These are phyloP conservation scores for Caradrina clavipalpis DNA, from an alignment of 2,888 invertebrate genomes.

Conservation along the genomic window DNA sequence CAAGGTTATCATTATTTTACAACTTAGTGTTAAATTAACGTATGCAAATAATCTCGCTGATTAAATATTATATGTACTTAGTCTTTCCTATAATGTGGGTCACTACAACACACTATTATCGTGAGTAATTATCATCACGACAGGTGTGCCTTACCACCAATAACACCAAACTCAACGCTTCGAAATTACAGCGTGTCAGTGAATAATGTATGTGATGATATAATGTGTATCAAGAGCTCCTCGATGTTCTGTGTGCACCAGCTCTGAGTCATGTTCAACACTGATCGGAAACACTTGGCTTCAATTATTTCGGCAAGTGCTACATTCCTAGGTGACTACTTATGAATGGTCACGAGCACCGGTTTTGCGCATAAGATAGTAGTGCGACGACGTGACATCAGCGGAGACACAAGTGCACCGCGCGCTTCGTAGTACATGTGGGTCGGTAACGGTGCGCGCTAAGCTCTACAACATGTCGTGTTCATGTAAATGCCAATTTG, in stretches of 20 bases:
- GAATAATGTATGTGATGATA: background rate
- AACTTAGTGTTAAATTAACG: conserved; percentile 6
- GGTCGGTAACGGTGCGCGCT: conserved; percentile 14
- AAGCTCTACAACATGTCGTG: background rate
- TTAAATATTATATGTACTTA: conserved; percentile 11
- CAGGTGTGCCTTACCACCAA: conserved; percentile 7
- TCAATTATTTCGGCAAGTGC: background rate
- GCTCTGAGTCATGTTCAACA: background rate
- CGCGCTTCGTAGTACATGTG: background rate
- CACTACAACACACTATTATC: background rate
- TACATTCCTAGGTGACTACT: background rate
- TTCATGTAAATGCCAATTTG: background rate
- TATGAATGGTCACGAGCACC: conserved; percentile 28
- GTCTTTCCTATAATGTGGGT: background rate
- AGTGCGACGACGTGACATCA: background rate
- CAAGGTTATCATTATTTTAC: background rate
- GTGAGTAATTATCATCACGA: conserved; percentile 3
- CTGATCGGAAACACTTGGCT: background rate
- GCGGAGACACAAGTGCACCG: background rate
- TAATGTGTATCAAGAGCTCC: background rate
- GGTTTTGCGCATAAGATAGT: conserved; percentile 11
- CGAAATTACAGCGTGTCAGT: conserved; percentile 10
- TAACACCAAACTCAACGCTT: background rate
- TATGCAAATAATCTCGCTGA: conserved; percentile 28
- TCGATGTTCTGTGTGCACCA: background rate